Conservation (phyloP, 2,113 vertebrate genomes). For the Stigmatopora argus region DNA sequence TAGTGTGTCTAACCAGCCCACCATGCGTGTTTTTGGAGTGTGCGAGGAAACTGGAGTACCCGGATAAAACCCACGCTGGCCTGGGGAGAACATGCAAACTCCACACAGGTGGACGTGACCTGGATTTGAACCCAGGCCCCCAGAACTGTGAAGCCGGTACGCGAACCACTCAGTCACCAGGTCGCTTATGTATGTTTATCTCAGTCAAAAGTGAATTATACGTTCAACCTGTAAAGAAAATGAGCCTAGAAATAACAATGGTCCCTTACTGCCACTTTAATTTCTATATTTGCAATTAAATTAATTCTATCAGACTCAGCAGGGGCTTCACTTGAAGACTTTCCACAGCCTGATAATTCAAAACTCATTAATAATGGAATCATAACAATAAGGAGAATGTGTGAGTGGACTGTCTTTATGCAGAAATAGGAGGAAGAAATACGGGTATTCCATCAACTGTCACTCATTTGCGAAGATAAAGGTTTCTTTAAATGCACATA, state of each 20-base stretch:
- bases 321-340: conserved; percentile 40
- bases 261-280: not conserved
- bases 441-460: conserved; percentile 52
- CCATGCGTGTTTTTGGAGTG: no score
- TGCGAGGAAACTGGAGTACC: no score
- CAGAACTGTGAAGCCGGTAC: no score
- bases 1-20: no score
- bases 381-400: conserved; percentile 54
- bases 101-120: no score
- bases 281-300: conserved; percentile 4
- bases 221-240: not conserved
- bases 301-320: conserved; percentile 39
- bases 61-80: no score
- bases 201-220: not conserved
- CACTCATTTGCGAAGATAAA: conserved; percentile 65
- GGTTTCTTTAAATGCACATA: conserved; percentile 55
- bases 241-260: not conserved
- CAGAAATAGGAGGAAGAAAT: conserved; percentile 19
- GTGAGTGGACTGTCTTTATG: conserved; percentile 52
- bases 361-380: conserved; percentile 60
- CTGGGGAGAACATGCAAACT: no score
- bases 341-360: conserved; percentile 50
- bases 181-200: not conserved
- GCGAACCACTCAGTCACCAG: no score
- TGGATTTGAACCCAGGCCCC: no score